Evolutionary conservation across 1,140 invertebrate species (phyloP), one percentile per base, ranked within the genome.

Genomic region (Amphibalanus amphitrite): DNA sequence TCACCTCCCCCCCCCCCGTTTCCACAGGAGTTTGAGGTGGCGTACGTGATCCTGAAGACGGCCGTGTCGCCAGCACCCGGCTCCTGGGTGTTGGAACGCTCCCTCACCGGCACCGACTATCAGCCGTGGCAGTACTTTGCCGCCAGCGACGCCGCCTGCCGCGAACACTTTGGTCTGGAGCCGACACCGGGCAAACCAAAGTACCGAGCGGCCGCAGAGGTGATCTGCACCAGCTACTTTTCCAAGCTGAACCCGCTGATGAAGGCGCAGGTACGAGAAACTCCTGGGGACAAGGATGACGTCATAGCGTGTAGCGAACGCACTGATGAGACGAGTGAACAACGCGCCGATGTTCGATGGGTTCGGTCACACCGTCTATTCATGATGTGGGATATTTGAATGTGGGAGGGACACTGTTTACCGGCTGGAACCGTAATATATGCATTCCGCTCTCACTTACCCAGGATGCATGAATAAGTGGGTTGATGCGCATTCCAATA

Each of bases 181-280:
- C 85, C 89, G 0, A 86, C 87, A 29, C 81, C 84, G 64, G 88
- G 88, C 69, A 88, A 90, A 75, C 90, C 91, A 8, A 81, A 84
- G 65, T 92, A 88, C 79, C 77, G 79, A 67, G 83, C 85, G 73
- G 91, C 94, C 79, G 86, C 88, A 71, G 91, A 95, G 77, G 86
- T 91, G 40, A 89, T 92, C 72, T 95, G 93, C 78, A 93, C 91
- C 10, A 90, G 91, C 4, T 89, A 89, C 78, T 93, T 89, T 78
- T 91, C 90, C 0, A 89, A 87, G 77, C 83, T 88, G 33, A 83
- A 87, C 69, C 92, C 92, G 0, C 80, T 92, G 75, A 92, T 95
- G 81, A 90, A 91, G 77, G 93, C 91, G 74, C 92, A 95, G 84
- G 89, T 92, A n/a, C n/a, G n/a, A n/a, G n/a, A n/a, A n/a, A n/a